Conservation (phyloP, 2,113 vertebrate species). For the Clarias gariepinus region DNA sequence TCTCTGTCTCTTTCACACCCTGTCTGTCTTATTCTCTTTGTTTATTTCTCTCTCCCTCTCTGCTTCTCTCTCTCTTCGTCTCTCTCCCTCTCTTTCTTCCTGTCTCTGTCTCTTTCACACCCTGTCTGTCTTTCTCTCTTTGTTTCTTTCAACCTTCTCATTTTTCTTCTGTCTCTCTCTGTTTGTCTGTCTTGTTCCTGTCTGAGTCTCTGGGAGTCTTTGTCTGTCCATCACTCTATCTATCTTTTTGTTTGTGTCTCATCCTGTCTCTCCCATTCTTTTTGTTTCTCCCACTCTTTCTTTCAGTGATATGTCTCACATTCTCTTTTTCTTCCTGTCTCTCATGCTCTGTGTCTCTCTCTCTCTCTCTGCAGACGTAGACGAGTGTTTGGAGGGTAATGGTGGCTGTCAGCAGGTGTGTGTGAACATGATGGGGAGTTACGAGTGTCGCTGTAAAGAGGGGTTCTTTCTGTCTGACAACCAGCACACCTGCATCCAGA, state of each 20-base stretch:
- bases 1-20: too few relatives aligned
- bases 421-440: constrained; percentile 99
- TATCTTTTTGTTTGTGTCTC: neutral
- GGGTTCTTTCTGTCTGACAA: constrained; percentile 99
- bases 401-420: constrained; percentile 97
- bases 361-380: constrained; percentile 80
- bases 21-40: too few relatives aligned
- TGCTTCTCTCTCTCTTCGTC: neutral
- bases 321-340: too few relatives aligned
- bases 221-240: neutral
- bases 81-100: neutral
- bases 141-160: neutral
- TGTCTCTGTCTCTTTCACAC: neutral
- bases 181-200: neutral
- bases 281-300: neutral
- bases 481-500: constrained; percentile 98
- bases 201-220: neutral
- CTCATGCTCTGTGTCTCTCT: neutral
- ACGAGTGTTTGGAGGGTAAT: constrained; percentile 93
- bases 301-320: neutral
- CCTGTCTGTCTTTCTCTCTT: neutral
- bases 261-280: neutral
- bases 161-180: neutral
- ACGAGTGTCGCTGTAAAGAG: constrained; percentile 93
- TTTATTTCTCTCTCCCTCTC: neutral